phyloP scores from a whole-genome alignment of 2,113 vertebrate genomes.

The Psilopsiagon aymara region DNA sequence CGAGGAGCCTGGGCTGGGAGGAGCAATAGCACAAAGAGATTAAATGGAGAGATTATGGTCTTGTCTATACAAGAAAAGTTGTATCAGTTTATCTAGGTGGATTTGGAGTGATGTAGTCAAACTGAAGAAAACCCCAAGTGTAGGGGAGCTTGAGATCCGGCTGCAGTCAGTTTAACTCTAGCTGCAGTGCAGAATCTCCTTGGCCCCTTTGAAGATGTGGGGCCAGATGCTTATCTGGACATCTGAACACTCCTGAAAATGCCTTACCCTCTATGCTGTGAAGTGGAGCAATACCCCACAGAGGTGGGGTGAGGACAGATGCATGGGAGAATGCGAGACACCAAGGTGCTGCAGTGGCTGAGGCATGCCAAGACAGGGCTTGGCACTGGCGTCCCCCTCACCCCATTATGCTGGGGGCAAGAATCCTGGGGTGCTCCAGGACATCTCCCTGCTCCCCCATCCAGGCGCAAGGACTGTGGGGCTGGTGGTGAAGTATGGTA shows the following conservation, averaged over 20 bases:
- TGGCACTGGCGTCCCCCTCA: background rate
- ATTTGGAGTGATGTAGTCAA: constrained; percentile 30
- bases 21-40: constrained; percentile 29
- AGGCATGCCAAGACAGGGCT: fast-evolving
- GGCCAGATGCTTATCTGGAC: background rate
- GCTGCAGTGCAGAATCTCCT: background rate
- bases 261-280: background rate
- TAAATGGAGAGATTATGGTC: constrained; percentile 40
- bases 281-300: background rate
- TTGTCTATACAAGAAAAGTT: constrained; percentile 62
- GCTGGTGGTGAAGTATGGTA: background rate
- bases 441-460: background rate
- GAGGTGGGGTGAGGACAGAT: background rate
- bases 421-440: background rate
- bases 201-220: background rate
- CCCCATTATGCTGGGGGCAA: background rate
- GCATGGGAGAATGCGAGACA: background rate
- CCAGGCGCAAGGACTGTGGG: background rate
- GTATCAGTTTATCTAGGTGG: constrained; percentile 45
- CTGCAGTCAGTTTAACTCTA: background rate
- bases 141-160: background rate
- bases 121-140: constrained; percentile 6
- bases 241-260: background rate
- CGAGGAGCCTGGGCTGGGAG: background rate
- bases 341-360: fast-evolving